phyloP scores from a whole-genome alignment of 2,113 vertebrate species.

The Mormyrus lacerda region DNA sequence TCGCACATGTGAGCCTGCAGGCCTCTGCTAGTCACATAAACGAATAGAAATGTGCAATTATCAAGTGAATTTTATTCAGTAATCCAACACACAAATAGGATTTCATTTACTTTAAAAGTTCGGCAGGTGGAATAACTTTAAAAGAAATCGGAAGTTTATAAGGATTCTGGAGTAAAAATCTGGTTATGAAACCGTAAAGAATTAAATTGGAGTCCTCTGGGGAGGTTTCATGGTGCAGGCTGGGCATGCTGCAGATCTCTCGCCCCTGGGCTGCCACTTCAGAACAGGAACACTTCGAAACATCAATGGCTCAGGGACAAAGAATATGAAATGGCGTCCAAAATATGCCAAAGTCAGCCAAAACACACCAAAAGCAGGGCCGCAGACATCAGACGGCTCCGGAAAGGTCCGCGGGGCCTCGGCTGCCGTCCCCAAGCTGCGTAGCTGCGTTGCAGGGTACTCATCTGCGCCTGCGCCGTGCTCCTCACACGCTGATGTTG shows the following conservation, averaged over 20 bases:
- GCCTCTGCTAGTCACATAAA: not conserved
- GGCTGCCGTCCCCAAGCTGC: not conserved
- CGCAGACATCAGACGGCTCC: not conserved
- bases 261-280: not conserved
- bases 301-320: not conserved
- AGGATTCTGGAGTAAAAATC: not conserved
- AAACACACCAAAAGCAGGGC: not conserved
- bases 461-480: not conserved
- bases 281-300: not conserved
- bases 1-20: not conserved
- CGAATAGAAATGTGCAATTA: not conserved
- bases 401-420: not conserved
- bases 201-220: not conserved
- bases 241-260: not conserved
- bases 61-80: slow-evolving; percentile 1
- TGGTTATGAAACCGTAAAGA: not conserved
- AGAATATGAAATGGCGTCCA: not conserved
- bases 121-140: not conserved
- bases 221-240: not conserved
- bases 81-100: not conserved
- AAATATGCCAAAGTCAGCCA: not conserved
- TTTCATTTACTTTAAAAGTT: not conserved
- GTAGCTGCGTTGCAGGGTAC: not conserved
- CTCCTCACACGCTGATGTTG: not conserved
- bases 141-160: not conserved